A percentile compares a stretch with the other conserved stretches of the same genome.
Conservation (phyloP, 2,888 invertebrate genomes). For the Scaptomyza tumidula region DNA sequence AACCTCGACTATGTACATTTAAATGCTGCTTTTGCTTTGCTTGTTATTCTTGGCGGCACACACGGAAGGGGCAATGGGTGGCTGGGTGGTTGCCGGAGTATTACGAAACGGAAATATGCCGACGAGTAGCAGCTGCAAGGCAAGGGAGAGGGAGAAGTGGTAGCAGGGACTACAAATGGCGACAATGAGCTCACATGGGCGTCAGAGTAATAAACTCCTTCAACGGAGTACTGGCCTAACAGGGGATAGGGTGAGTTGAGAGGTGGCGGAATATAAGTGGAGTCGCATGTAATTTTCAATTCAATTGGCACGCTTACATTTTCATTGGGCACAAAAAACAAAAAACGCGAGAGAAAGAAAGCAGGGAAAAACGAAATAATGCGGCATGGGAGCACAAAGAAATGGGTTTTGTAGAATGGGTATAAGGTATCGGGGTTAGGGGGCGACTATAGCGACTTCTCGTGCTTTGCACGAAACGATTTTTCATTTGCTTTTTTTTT, state of each 20-base stretch:
- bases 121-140: conserved; percentile 33
- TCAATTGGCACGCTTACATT: conserved; percentile 74
- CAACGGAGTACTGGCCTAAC: conserved; percentile 28
- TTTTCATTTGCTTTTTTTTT: conserved; percentile 62
- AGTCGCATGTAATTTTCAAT: conserved; percentile 77
- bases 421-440: neutral
- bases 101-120: conserved; percentile 79
- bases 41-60: conserved; percentile 43
- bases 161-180: conserved; percentile 34
- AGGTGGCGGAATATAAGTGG: conserved; percentile 39
- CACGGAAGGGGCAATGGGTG: neutral
- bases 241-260: conserved; percentile 1
- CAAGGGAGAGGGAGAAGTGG: too few relatives aligned
- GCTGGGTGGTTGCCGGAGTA: conserved; percentile 45
- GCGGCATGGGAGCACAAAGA: conserved; percentile 52
- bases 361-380: conserved; percentile 54
- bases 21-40: conserved; percentile 41
- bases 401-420: conserved; percentile 11
- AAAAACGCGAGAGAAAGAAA: conserved; percentile 3
- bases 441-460: conserved; percentile 56
- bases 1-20: conserved; percentile 56
- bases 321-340: conserved; percentile 28
- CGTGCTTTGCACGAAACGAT: conserved; percentile 79
- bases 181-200: conserved; percentile 70
- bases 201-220: conserved; percentile 66